Percentiles rank a stretch among this genome's conserved stretches.
These are phyloP conservation scores for Montipora cactus DNA, from an alignment of 64 coral and sea anemone species.

Conservation along the genomic window DNA sequence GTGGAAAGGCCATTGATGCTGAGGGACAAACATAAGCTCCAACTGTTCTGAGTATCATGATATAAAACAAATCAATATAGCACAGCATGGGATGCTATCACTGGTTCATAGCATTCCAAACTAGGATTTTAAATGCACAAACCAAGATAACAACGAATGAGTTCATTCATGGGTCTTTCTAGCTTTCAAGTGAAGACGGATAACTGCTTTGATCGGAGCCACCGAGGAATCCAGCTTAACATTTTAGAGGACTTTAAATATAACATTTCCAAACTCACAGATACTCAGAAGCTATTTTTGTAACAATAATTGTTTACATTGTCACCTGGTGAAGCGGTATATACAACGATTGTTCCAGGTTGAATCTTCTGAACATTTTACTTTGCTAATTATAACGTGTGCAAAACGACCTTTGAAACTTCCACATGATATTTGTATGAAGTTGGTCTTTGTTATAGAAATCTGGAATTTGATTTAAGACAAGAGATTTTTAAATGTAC, in stretches of 20 bases:
- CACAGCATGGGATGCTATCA: background rate
- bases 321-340: background rate
- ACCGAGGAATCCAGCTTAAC: too few relatives aligned
- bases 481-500: too few relatives aligned
- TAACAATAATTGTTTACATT: background rate
- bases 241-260: background rate
- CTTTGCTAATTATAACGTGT: background rate
- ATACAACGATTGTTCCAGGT: background rate
- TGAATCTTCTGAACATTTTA: background rate
- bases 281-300: background rate
- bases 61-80: background rate
- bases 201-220: too few relatives aligned
- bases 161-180: background rate
- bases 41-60: background rate
- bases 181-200: background rate
- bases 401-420: background rate
- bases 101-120: background rate
- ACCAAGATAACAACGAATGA: background rate
- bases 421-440: background rate
- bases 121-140: background rate
- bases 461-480: background rate
- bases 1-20: background rate
- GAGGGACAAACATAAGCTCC: background rate
- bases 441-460: background rate
- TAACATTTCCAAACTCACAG: background rate